These are phyloP conservation scores for Clinocottus analis DNA, from an alignment of 2,113 vertebrate species.

Conservation along the genomic window DNA sequence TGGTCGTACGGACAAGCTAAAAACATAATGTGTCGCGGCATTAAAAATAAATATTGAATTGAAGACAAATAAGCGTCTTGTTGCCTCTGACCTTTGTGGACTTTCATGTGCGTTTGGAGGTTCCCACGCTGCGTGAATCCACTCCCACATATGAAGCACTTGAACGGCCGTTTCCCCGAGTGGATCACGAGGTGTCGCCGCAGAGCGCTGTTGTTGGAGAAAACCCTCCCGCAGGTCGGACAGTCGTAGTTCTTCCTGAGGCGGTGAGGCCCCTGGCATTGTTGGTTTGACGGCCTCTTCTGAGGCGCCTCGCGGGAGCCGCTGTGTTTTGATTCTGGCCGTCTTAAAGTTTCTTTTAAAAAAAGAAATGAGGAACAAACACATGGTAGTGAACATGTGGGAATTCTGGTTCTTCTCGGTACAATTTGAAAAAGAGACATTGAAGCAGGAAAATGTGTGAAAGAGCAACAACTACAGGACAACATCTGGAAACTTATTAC, in stretches of 20 bases:
- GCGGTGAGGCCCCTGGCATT: background rate
- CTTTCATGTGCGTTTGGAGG: conserved; percentile 69
- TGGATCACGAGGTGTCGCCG: conserved; percentile 59
- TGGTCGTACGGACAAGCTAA: too few species aligned
- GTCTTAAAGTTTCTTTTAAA: background rate
- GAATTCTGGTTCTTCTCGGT: too few species aligned
- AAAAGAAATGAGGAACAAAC: background rate
- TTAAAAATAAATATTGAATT: background rate
- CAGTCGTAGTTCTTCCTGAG: conserved; percentile 52
- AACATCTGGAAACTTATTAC: too few species aligned
- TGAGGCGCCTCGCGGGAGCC: background rate
- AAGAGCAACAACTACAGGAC: too few species aligned
- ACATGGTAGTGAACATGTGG: background rate
- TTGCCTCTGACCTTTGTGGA: conserved; percentile 55
- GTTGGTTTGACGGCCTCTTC: conserved; percentile 1
- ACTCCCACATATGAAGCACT: conserved; percentile 64
- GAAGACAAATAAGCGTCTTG: background rate
- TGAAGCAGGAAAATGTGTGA: too few species aligned
- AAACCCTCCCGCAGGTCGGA: conserved; percentile 48
- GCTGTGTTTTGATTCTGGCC: background rate
- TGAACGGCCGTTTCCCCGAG: conserved; percentile 58
- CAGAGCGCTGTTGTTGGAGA: conserved; percentile 36
- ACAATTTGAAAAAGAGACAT: too few species aligned
- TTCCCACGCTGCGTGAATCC: conserved; percentile 67
- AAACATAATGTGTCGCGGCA: too few species aligned